phyloP scores from a whole-genome alignment of 1,140 invertebrate species.

The Subanguina moxae region DNA sequence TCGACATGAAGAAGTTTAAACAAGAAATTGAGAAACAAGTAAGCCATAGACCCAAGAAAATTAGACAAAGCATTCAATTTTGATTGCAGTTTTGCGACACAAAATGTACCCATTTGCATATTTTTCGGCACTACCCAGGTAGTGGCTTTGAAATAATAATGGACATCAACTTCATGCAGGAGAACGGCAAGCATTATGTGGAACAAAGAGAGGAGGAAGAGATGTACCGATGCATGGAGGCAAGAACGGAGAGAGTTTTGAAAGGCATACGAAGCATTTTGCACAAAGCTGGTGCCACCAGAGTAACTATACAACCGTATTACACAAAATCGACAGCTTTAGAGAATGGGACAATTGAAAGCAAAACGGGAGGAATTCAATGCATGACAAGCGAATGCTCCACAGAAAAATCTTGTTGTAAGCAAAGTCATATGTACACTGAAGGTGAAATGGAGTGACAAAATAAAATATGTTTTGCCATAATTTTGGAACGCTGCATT shows the following conservation, averaged over 20 bases:
- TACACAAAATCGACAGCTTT: not conserved
- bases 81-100: conserved; percentile 21
- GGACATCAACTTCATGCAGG: not conserved
- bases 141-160: not conserved
- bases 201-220: not conserved
- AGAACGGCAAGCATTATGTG: not conserved
- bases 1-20: conserved; percentile 10
- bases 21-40: conserved; percentile 26
- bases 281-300: conserved; percentile 5
- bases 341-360: not conserved
- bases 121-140: conserved; percentile 1
- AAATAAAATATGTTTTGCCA: too few relatives aligned
- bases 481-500: too few relatives aligned
- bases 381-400: conserved; percentile 1
- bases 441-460: too few relatives aligned
- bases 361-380: not conserved
- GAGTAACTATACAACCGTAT: conserved; percentile 8
- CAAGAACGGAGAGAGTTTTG: not conserved
- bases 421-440: not conserved
- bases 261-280: not conserved
- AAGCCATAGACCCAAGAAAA: not conserved
- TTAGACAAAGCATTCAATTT: not conserved
- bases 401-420: not conserved
- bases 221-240: not conserved
- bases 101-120: conserved; percentile 18